Conservation (phyloP, 2,113 vertebrate species). For the Ginglymostoma cirratum region DNA sequence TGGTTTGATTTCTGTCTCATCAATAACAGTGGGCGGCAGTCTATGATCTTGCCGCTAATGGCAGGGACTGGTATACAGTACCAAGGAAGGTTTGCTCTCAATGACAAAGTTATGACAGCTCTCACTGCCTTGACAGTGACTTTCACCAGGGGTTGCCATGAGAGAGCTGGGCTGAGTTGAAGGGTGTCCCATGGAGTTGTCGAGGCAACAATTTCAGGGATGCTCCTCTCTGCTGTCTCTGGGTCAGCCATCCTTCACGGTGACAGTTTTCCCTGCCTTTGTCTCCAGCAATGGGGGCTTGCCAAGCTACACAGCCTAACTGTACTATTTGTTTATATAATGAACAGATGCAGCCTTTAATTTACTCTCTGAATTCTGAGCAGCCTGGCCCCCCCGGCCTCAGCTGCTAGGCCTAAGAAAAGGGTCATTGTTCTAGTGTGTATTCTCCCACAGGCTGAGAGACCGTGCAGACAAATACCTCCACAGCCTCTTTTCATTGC, state of each 20-base stretch:
- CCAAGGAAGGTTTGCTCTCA: constrained; percentile 22
- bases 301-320: constrained; percentile 22
- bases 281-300: constrained; percentile 27
- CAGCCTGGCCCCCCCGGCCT: background rate
- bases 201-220: constrained; percentile 35
- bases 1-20: constrained; percentile 22
- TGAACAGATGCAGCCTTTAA: constrained; percentile 35
- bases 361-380: constrained; percentile 23
- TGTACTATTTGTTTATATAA: constrained; percentile 37
- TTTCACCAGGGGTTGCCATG: constrained; percentile 31
- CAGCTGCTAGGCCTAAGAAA: constrained; percentile 18
- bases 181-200: constrained; percentile 17
- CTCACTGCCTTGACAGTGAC: constrained; percentile 14
- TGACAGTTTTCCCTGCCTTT: constrained; percentile 28
- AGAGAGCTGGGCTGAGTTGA: constrained; percentile 13
- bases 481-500: constrained; percentile 29
- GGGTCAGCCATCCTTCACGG: constrained; percentile 29
- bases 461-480: constrained; percentile 28
- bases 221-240: constrained; percentile 35
- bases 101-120: constrained; percentile 28
- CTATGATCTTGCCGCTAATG: constrained; percentile 32
- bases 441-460: constrained; percentile 34
- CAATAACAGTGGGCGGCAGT: background rate
- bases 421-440: background rate
- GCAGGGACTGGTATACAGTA: constrained; percentile 23